Evolutionary conservation across 2,888 invertebrate species (phyloP), one percentile per base, ranked within the genome.

Genomic region (Thera obeliscata): DNA sequence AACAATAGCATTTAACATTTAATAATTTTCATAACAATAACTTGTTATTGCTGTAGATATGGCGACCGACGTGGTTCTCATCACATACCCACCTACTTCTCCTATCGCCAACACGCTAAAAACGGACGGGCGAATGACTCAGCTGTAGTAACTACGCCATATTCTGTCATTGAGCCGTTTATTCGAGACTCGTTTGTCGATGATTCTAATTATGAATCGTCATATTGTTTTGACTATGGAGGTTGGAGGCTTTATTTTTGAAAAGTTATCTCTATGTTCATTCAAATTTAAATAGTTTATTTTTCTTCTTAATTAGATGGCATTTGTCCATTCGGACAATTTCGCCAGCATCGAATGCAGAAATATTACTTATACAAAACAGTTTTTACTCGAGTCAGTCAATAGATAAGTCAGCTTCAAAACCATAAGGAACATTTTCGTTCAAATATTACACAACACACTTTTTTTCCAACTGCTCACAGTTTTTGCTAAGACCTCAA

Each of bases 51-150:
- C 61, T 41, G 9, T 43, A 43, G 9, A 9, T 46, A 46, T n/a
- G 12, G n/a, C 9, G 48, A 48, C 35, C 48, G 48, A 62, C 62
- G 61, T 54, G 54, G 43, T 61, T 61, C 43, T 35, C 54, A 61
- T 43, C 61, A 61, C 54, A 41, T 35, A 46, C 41, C 41, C 50
- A 50, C 55, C 55, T 49, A 65, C 55, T 35, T 35, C 9, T 54
- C 35, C 55, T 56, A 61, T 56, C 61, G 61, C 46, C 46, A 33
- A 62, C 22, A 22, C 62, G 66, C 62, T 58, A 62, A 66, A 60
- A 56, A 49, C 66, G 58, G 62, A 35, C 54, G 12, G 6, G 1
- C 1, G 41, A 22, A 54, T 66, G 66, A 66, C 61, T 66, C 61
- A 66, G 33, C 57, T 55, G 54, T 60, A 38, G 35, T 35, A 49